Evolutionary conservation across 2,797 vertebrate genomes (phyloP), one percentile per base, ranked within the genome.

Genomic region (Ceryle rudis): DNA sequence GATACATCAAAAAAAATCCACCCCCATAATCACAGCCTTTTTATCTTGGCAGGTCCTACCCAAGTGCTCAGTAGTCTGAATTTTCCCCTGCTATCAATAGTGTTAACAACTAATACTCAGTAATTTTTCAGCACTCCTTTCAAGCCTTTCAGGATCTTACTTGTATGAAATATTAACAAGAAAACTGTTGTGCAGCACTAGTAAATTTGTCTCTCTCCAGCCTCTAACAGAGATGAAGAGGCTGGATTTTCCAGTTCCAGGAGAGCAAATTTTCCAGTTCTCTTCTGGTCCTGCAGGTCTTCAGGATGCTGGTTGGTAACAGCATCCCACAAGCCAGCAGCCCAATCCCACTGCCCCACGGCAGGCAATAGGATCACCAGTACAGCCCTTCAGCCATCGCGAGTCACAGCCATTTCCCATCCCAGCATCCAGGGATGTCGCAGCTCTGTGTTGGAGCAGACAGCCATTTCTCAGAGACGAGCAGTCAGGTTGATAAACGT

Each of bases 111-210:
- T 75, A 79, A 89, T 72, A 84, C 51, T 72, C 2, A 0, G 73
- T 90, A 86, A 94, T 92, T 90, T 91, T 75, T 90, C 84, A 81
- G 33, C 77, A 49, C 35, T 89, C 71, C 49, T 91, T 94, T 94
- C 75, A 90, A 86, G 72, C 72, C 49, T 94, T 94, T 86, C 92
- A 89, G 58, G 29, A 88, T 67, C 77, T 86, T 65, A 54, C 26
- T 89, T 21, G 9, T 51, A 92, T 81, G 92, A 93, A 94, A 94
- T 86, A 95, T 74, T 79, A 92, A 79, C 58, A 66, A 52, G 42
- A 86, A 93, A 88, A 93, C 18, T 9, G 60, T 81, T 75, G 78
- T 79, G 58, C 90, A 81, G 55, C 33, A 72, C 90, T 81, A 91
- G 93, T 72, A 93, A 58, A 81, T 92, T 83, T 95, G 61, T 65